Percentiles rank a stretch among this genome's conserved stretches.
phyloP scores from a whole-genome alignment of 2,113 vertebrate species.

The Gobio gobio region DNA sequence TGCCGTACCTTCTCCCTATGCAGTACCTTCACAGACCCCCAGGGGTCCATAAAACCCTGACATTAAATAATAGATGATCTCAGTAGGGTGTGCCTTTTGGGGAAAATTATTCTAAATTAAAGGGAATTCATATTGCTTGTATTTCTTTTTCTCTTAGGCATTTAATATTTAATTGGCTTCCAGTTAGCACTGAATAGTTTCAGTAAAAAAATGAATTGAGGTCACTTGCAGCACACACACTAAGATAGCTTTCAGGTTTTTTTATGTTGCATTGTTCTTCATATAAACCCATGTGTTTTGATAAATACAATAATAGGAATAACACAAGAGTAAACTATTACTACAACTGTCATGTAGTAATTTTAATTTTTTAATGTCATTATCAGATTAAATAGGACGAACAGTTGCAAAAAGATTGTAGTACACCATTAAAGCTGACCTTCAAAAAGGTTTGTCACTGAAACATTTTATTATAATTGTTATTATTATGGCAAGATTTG shows the following conservation, averaged over 20 bases:
- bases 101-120: constrained; percentile 63
- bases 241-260: not conserved
- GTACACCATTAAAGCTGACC: not conserved
- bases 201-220: constrained; percentile 29
- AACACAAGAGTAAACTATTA: not conserved
- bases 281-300: not conserved
- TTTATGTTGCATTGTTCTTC: not conserved
- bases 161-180: constrained; percentile 54
- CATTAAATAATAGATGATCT: constrained; percentile 57
- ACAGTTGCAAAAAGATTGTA: not conserved
- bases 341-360: not conserved
- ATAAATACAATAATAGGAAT: constrained; percentile 48
- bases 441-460: not conserved
- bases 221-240: constrained; percentile 32
- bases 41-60: not conserved
- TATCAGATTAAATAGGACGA: not conserved
- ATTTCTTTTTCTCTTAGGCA: constrained; percentile 53
- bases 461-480: not conserved
- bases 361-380: not conserved
- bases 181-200: constrained; percentile 47
- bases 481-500: too few species aligned
- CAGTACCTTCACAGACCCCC: not conserved
- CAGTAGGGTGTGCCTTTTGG: constrained; percentile 56
- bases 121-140: constrained; percentile 60
- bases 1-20: not conserved